Conservation (phyloP, 1,140 invertebrate genomes). For the Diprion similis region DNA sequence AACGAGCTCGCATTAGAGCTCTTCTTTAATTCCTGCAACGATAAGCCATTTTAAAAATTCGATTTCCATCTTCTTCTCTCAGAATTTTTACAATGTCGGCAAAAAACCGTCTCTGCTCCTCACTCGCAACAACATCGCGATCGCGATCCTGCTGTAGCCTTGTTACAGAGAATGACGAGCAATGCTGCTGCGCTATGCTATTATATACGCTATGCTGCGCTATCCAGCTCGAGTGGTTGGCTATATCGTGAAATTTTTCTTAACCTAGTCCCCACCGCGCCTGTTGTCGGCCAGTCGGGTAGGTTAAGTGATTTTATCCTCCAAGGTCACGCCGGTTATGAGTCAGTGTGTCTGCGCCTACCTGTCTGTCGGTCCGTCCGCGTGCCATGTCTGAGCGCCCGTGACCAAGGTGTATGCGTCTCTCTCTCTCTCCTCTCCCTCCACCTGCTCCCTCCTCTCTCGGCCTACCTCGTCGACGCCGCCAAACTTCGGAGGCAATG, state of each 20-base stretch:
- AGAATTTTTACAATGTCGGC: too few species aligned
- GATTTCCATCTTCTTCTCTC: too few species aligned
- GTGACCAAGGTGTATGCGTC: not conserved
- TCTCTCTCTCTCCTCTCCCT: not conserved
- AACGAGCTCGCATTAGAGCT: too few species aligned
- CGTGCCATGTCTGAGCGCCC: not conserved
- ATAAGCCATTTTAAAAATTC: too few species aligned
- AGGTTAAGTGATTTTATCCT: conserved; percentile 1
- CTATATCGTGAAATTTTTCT: not conserved
- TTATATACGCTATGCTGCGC: too few species aligned
- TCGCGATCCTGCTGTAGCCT: too few species aligned
- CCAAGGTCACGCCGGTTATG: conserved; percentile 6
- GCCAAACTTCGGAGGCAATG: not conserved
- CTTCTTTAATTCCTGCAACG: too few species aligned
- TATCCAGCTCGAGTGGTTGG: too few species aligned
- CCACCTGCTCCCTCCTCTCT: not conserved
- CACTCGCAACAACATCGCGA: too few species aligned
- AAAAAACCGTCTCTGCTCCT: too few species aligned
- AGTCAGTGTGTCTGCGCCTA: conserved; percentile 6
- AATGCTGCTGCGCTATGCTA: too few species aligned
- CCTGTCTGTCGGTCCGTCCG: not conserved
- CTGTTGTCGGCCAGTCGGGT: not conserved
- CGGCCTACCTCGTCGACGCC: not conserved
- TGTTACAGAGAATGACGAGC: too few species aligned
- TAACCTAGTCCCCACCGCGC: not conserved